These are phyloP conservation scores for Isoperla grammatica DNA, from an alignment of 2,888 invertebrate genomes.

Conservation along the genomic window DNA sequence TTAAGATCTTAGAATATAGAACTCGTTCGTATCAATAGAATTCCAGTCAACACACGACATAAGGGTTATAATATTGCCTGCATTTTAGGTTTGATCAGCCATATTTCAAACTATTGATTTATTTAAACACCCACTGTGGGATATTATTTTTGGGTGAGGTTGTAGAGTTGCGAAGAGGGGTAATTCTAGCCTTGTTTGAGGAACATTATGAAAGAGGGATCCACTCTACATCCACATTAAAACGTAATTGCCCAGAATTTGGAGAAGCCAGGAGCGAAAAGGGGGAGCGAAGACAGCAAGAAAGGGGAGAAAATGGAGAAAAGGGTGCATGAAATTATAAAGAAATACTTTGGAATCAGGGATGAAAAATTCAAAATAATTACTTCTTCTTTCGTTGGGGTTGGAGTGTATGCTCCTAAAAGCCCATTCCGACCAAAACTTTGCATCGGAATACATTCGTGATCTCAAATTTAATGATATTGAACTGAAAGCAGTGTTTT, in stretches of 20 bases:
- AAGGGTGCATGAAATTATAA: constrained; percentile 16
- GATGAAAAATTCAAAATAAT: constrained; percentile 1
- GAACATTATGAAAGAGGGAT: not conserved
- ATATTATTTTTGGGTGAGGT: not conserved
- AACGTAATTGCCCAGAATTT: constrained; percentile 9
- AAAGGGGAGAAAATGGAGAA: not conserved
- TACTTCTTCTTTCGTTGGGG: not conserved
- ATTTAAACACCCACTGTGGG: too few species aligned
- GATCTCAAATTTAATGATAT: too few species aligned
- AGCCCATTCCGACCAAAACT: too few species aligned
- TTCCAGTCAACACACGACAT: too few species aligned
- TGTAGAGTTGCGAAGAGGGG: not conserved
- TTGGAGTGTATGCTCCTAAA: not conserved
- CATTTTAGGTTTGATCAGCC: too few species aligned
- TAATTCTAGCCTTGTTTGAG: constrained; percentile 1
- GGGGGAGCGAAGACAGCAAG: not conserved
- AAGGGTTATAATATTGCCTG: too few species aligned
- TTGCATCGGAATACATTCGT: too few species aligned
- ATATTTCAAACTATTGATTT: too few species aligned
- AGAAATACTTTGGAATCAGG: not conserved
- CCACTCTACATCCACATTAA: constrained; percentile 2
- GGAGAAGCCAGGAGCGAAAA: not conserved
- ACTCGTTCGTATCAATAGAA: too few species aligned
- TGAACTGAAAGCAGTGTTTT: too few species aligned
- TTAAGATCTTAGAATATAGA: too few species aligned